phyloP scores from a whole-genome alignment of 1,140 invertebrate genomes.

The Drosophila kanapiae region DNA sequence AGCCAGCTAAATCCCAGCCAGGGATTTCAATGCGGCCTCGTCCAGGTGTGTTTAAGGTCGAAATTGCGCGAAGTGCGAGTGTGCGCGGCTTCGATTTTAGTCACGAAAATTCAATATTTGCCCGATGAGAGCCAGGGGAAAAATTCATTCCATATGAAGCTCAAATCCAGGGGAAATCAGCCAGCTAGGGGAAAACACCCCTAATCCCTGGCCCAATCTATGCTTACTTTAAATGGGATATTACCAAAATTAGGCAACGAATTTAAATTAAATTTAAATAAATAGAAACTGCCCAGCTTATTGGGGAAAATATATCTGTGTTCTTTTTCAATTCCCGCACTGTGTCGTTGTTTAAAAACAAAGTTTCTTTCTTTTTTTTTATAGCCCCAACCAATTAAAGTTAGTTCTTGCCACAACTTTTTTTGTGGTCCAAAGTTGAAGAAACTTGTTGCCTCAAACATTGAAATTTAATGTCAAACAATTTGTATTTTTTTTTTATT shows the following conservation, averaged over 20 bases:
- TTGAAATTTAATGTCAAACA: too few species aligned
- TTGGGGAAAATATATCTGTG: not conserved
- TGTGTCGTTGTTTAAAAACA: not conserved
- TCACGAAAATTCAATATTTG: slow-evolving; percentile 31
- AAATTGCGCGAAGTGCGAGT: not conserved
- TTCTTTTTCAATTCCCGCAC: not conserved
- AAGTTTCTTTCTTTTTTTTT: too few species aligned
- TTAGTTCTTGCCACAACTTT: slow-evolving; percentile 5
- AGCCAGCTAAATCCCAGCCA: slow-evolving; percentile 15
- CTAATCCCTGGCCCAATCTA: slow-evolving; percentile 3
- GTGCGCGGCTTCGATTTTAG: not conserved
- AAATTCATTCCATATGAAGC: not conserved
- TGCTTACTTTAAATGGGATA: not conserved
- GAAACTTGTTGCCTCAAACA: not conserved
- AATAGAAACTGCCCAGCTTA: not conserved
- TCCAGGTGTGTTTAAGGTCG: slow-evolving; percentile 16
- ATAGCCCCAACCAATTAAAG: slow-evolving; percentile 12
- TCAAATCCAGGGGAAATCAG: slow-evolving; percentile 11
- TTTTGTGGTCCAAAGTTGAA: not conserved
- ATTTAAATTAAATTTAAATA: not conserved
- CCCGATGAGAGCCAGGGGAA: not conserved
- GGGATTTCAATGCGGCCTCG: not conserved
- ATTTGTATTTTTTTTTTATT: not conserved
- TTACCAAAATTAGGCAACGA: not conserved
- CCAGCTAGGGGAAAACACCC: slow-evolving; percentile 8